Conservation (phyloP, 2,797 vertebrate genomes). For the Sebastes variabilis region DNA sequence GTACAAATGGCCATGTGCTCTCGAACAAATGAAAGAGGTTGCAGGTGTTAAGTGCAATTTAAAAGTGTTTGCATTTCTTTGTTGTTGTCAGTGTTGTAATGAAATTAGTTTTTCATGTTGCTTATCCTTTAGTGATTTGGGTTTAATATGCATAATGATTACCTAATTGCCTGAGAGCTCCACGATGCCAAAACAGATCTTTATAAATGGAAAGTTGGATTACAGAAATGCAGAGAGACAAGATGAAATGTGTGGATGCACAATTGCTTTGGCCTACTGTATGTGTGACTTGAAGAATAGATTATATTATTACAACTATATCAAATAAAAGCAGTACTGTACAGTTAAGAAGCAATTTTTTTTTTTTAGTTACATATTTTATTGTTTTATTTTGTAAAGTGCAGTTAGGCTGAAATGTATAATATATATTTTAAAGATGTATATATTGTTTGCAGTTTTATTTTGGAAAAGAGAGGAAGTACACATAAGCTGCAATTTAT, state of each 20-base stretch:
- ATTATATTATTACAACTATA: not conserved
- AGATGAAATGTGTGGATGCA: not conserved
- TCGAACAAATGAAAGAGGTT: not conserved
- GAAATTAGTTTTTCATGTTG: not conserved
- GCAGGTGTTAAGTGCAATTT: slow-evolving; percentile 3
- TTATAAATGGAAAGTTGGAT: not conserved
- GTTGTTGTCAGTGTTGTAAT: not conserved
- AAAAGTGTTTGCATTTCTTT: not conserved
- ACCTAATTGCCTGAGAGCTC: slow-evolving; percentile 24
- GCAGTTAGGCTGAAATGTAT: too few relatives aligned
- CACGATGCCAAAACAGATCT: slow-evolving; percentile 13
- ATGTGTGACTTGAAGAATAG: not conserved
- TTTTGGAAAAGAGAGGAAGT: too few relatives aligned
- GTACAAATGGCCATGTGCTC: not conserved
- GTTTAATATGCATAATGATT: slow-evolving; percentile 16
- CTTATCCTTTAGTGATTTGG: not conserved
- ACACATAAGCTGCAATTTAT: not conserved
- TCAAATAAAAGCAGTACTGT: not conserved
- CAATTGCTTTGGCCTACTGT: not conserved
- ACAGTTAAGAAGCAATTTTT: not conserved
- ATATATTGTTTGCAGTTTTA: too few relatives aligned
- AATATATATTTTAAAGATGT: too few relatives aligned
- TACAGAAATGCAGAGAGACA: not conserved
- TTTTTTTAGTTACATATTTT: not conserved
- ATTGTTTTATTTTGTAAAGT: too few relatives aligned